A percentile compares a stretch with the other conserved stretches of the same genome.
Conservation (phyloP, 2,888 invertebrate genomes). For the Pinctada fucata region DNA sequence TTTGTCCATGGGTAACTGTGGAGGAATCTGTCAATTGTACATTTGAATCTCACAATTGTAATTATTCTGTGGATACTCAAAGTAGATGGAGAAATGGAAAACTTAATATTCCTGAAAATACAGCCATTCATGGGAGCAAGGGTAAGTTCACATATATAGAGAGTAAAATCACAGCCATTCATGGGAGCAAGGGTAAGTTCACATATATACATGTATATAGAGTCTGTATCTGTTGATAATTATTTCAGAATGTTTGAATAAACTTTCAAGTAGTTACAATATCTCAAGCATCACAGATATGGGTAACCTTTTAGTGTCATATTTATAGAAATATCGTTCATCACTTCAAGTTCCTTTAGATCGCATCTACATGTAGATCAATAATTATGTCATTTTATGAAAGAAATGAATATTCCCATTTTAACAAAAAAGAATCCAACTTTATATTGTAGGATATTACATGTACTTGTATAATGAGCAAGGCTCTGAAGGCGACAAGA, state of each 20-base stretch:
- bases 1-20: neutral
- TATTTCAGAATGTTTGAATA: no score
- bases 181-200: neutral
- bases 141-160: neutral
- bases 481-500: conserved; percentile 30
- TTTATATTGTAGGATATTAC: conserved; percentile 8
- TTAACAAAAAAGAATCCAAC: no score
- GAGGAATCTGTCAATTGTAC: neutral
- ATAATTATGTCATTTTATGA: no score
- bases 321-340: no score
- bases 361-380: no score
- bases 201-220: no score
- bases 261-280: no score
- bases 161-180: neutral
- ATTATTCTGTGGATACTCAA: neutral
- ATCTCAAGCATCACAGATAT: no score
- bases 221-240: no score
- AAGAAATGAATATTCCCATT: no score
- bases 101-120: neutral
- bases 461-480: conserved; percentile 17
- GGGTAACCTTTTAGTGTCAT: no score
- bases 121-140: neutral
- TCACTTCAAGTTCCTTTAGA: no score
- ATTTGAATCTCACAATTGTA: neutral
- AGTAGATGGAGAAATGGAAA: neutral